Base-by-base conservation (phyloP, 2,113 vertebrate species). In the Chlamydotis undulata region DNA sequence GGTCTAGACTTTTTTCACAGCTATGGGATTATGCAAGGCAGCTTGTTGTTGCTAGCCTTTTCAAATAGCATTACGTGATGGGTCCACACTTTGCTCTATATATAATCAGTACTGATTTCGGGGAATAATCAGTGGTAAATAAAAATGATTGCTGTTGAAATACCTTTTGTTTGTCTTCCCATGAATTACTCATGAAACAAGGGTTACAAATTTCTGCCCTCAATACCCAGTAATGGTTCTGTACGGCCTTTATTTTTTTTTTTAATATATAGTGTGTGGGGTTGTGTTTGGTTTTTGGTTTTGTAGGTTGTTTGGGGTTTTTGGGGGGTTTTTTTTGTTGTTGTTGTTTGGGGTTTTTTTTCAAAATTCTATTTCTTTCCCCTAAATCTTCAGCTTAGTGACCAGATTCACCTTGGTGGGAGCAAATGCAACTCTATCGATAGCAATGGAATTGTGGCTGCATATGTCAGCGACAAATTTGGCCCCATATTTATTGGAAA, bases 401-500 rank as follows among this genome's bases (percentile, higher is more conserved):
- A n/a, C 45, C 89, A 89, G 60, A 78, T 88, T 97, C 89, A 95
- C 89, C 74, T 96, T 82, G 79, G 31, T 78, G 52, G 76, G 61
- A 92, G 61, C 63, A 96, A 90, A 87, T 33, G 88, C 65, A 94
- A 95, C 78, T 93, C 69, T 94, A 60, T 86, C 1, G 6, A 93
- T 77, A 94, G 80, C 77, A 82, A 37, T 47, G 37, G 90, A 83
- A 95, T 93, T 90, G 81, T 92, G 89, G 91, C 94, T 96, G 92
- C 94, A 96, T 97, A 96, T 94, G 87, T 96, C 94, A 96, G 91
- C 19, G 0, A 79, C 83, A 82, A 94, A 92, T 95, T 97, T 91
- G 80, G 71, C 90, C 86, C 91, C 83, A n/a, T 92, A 92, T 92
- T 94, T 96, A 95, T 96, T 96, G 87, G 86, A 94, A 96, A 95